Evolutionary conservation across 2,797 vertebrate species (phyloP).

Genomic region (Darevskia mixta): DNA sequence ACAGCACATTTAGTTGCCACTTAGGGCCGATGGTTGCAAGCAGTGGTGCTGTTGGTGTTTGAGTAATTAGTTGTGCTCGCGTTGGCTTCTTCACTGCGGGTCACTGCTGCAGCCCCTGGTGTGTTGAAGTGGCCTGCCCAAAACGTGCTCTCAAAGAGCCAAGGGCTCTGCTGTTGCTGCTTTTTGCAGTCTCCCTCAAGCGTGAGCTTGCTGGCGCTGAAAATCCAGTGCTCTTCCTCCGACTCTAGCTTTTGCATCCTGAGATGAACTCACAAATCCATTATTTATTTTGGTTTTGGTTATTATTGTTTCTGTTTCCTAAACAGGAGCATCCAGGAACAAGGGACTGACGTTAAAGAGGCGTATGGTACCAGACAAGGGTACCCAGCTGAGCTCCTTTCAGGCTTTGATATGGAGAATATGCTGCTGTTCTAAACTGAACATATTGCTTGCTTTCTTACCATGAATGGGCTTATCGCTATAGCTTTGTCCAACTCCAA

Average conservation of each 20-base stretch:
- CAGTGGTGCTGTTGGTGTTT: fast-evolving
- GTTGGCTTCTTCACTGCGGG: neutral
- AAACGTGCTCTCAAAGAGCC: neutral
- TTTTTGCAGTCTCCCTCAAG: slow-evolving; percentile 31
- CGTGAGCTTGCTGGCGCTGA: slow-evolving; percentile 50
- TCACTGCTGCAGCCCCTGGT: neutral
- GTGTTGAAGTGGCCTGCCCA: neutral
- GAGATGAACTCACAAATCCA: slow-evolving; percentile 55
- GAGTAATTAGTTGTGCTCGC: neutral
- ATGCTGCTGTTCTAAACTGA: neutral
- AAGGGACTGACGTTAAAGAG: slow-evolving; percentile 37
- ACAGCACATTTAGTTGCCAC: neutral
- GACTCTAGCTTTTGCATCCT: slow-evolving; percentile 64
- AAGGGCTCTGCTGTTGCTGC: neutral
- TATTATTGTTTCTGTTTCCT: slow-evolving; percentile 64
- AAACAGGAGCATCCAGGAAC: slow-evolving; percentile 45
- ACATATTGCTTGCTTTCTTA: neutral
- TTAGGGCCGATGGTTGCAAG: neutral
- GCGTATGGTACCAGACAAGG: slow-evolving; percentile 35
- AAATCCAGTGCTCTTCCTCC: slow-evolving; percentile 43
- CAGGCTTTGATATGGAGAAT: neutral
- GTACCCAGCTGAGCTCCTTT: slow-evolving; percentile 19
- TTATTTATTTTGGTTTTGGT: slow-evolving; percentile 66
- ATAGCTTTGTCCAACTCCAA: neutral
- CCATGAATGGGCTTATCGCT: neutral